Evolutionary conservation across 2,888 invertebrate genomes (phyloP).

Genomic region (Formica aserva): DNA sequence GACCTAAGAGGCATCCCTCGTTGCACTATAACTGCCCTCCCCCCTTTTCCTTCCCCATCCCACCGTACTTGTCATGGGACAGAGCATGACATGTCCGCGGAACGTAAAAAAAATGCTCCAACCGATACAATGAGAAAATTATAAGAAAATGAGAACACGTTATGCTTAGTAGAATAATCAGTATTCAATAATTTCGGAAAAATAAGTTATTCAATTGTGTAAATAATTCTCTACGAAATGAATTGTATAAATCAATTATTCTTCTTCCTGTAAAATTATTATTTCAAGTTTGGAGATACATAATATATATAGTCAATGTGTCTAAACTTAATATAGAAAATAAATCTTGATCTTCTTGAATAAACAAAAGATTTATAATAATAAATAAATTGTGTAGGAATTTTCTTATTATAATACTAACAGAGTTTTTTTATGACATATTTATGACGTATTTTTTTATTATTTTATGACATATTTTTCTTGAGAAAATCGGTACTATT

Average conservation of each 20-base stretch:
- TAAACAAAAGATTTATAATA: background rate
- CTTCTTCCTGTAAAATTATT: background rate
- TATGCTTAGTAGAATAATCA: background rate
- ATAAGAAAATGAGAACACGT: background rate
- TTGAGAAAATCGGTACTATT: background rate
- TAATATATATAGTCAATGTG: background rate
- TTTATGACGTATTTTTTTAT: background rate
- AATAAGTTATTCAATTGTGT: background rate
- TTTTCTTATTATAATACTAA: background rate
- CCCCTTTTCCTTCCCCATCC: background rate
- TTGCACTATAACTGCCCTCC: conserved; percentile 59
- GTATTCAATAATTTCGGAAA: background rate
- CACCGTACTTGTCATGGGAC: conserved; percentile 55
- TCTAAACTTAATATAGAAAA: too few relatives aligned
- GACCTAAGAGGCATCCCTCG: conserved; percentile 63
- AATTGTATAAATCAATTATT: background rate
- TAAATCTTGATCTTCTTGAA: too few relatives aligned
- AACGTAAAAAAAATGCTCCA: background rate
- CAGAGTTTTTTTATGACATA: background rate
- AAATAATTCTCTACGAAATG: background rate
- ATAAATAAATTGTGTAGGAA: background rate
- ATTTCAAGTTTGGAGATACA: background rate
- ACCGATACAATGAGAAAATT: background rate
- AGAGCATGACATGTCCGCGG: conserved; percentile 18
- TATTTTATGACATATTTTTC: too few relatives aligned